Conservation (phyloP, 2,888 invertebrate genomes). For the Clepsis dumicolana region DNA sequence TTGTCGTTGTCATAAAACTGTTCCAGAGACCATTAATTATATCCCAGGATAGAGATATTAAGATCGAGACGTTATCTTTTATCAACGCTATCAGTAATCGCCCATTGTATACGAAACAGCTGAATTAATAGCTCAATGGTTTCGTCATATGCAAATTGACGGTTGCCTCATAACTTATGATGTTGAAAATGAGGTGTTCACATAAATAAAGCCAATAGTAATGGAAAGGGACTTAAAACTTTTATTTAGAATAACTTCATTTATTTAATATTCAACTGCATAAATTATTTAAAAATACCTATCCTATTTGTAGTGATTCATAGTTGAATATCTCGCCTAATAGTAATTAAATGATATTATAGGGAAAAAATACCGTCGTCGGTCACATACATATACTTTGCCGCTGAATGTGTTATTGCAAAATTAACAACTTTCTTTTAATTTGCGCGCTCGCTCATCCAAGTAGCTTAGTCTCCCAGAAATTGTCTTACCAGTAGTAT, state of each 20-base stretch:
- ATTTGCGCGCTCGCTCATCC: background rate
- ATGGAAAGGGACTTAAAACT: too few species aligned
- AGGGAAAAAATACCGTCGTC: too few species aligned
- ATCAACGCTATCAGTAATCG: constrained; percentile 38
- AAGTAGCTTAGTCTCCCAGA: background rate
- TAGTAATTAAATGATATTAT: too few species aligned
- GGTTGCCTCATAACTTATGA: constrained; percentile 2
- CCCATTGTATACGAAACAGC: constrained; percentile 49
- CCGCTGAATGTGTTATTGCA: background rate
- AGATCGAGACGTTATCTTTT: constrained; percentile 37
- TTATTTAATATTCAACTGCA: too few species aligned
- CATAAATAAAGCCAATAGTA: constrained; percentile 3
- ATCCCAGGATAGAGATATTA: constrained; percentile 35
- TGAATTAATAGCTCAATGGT: constrained; percentile 64
- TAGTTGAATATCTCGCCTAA: too few species aligned
- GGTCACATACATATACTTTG: too few species aligned
- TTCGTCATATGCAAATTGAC: constrained; percentile 73
- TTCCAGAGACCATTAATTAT: constrained; percentile 33
- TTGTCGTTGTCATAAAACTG: constrained; percentile 34
- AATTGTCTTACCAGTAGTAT: constrained; percentile 8
- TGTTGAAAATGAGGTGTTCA: background rate
- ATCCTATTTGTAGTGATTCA: too few species aligned
- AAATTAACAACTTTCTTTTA: background rate
- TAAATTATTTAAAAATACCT: too few species aligned
- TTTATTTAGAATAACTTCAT: too few species aligned